phyloP scores from a whole-genome alignment of 1,140 invertebrate species.

The Drosophila ambigua region DNA sequence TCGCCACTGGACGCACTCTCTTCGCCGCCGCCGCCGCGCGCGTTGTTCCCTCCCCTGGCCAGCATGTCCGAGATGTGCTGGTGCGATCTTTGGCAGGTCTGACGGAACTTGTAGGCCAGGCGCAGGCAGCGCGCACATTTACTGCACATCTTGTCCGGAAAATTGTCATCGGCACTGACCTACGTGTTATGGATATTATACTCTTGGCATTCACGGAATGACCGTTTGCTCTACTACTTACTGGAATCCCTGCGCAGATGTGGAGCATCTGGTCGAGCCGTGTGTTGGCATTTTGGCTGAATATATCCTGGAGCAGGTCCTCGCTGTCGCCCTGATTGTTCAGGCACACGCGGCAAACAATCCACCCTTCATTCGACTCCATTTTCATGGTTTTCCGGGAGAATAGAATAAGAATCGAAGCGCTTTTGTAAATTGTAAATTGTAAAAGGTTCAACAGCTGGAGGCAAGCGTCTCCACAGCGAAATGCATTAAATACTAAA shows the following conservation, averaged over 20 bases:
- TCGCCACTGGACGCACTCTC: constrained; percentile 18
- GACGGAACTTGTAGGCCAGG: constrained; percentile 63
- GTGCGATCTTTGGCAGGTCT: constrained; percentile 71
- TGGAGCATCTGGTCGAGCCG: constrained; percentile 85
- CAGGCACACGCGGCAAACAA: constrained; percentile 86
- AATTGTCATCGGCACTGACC: constrained; percentile 67
- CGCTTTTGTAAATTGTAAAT: background rate
- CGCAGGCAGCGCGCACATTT: constrained; percentile 60
- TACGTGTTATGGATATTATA: constrained; percentile 1
- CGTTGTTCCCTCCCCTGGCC: constrained; percentile 31
- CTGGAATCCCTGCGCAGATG: constrained; percentile 69
- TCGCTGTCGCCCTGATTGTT: constrained; percentile 69
- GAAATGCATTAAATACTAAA: background rate
- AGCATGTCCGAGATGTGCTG: constrained; percentile 68
- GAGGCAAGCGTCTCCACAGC: constrained; percentile 19
- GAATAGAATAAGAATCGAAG: background rate
- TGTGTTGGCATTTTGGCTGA: constrained; percentile 84
- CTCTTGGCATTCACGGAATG: too few relatives aligned
- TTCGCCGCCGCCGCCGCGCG: background rate
- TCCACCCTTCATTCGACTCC: constrained; percentile 84
- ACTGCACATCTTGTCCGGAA: constrained; percentile 73
- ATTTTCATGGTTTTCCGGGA: constrained; percentile 49
- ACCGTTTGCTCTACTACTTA: constrained; percentile 20
- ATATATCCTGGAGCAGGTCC: constrained; percentile 85
- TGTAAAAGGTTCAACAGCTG: constrained; percentile 27